Conservation (phyloP, 2,888 invertebrate genomes). For the Pediacus dermestoides region DNA sequence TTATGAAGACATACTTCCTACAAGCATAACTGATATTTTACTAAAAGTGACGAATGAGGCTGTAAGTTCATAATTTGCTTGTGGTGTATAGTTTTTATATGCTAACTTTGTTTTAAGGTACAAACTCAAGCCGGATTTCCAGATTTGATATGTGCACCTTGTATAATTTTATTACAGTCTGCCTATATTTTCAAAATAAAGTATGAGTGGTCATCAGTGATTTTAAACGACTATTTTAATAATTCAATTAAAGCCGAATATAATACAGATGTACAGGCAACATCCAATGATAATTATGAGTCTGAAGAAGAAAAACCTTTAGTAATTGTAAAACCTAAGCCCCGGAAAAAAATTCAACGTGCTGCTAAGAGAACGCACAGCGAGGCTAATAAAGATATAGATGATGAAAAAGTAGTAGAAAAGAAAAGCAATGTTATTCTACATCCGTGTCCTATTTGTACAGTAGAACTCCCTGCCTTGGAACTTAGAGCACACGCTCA, state of each 20-base stretch:
- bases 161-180: slow-evolving; percentile 26
- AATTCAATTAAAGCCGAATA: slow-evolving; percentile 21
- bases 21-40: slow-evolving; percentile 26
- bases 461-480: slow-evolving; percentile 32
- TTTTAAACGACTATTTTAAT: slow-evolving; percentile 27
- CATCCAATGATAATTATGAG: too few relatives aligned
- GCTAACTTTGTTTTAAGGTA: slow-evolving; percentile 20
- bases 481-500: slow-evolving; percentile 35
- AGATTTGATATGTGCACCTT: slow-evolving; percentile 27
- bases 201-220: slow-evolving; percentile 28
- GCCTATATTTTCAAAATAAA: slow-evolving; percentile 32
- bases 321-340: slow-evolving; percentile 2
- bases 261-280: too few relatives aligned
- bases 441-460: slow-evolving; percentile 38
- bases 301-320: neutral
- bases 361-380: neutral
- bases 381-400: neutral
- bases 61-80: slow-evolving; percentile 22
- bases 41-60: slow-evolving; percentile 24
- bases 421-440: slow-evolving; percentile 5
- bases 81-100: neutral
- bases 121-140: slow-evolving; percentile 24
- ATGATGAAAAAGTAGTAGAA: slow-evolving; percentile 4
- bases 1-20: slow-evolving; percentile 21
- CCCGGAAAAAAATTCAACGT: neutral